A percentile compares a stretch with the other conserved stretches of the same genome.
Conservation (phyloP, 2,888 invertebrate species). For the Lasioglossum calceatum region DNA sequence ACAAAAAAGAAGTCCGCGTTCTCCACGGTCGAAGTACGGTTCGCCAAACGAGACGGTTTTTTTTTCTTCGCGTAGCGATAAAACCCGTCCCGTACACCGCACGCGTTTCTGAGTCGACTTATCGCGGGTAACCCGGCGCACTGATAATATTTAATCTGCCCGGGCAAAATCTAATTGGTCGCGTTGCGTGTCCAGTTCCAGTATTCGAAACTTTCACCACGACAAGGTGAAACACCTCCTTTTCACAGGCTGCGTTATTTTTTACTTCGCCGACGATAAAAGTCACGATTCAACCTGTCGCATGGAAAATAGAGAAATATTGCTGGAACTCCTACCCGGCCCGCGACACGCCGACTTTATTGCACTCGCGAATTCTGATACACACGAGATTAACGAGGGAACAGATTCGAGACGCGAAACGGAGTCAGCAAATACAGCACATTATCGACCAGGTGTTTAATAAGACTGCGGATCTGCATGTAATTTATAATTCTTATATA, state of each 20-base stretch:
- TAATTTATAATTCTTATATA: too few relatives aligned
- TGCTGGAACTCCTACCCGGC: neutral
- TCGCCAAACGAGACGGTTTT: constrained; percentile 12
- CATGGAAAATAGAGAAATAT: constrained; percentile 4
- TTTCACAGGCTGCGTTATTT: neutral
- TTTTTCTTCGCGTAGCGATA: neutral
- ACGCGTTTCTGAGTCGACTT: constrained; percentile 12
- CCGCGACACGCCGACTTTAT: neutral
- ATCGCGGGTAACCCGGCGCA: constrained; percentile 1
- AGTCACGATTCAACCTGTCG: neutral
- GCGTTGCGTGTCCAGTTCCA: constrained; percentile 19
- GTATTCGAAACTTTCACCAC: constrained; percentile 19
- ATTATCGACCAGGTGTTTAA: neutral
- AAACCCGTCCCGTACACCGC: constrained; percentile 5
- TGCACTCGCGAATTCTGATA: neutral
- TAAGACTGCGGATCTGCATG: too few relatives aligned
- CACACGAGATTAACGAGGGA: neutral
- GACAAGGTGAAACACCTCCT: neutral
- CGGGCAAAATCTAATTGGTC: constrained; percentile 28
- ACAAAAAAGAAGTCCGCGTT: neutral
- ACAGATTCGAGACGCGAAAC: neutral
- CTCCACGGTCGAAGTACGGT: neutral
- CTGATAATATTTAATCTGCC: constrained; percentile 31
- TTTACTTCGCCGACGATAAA: constrained; percentile 1
- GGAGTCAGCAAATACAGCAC: neutral